These are phyloP conservation scores for Manis pentadactyla DNA, from an alignment of 2,797 vertebrate species.

Conservation along the genomic window DNA sequence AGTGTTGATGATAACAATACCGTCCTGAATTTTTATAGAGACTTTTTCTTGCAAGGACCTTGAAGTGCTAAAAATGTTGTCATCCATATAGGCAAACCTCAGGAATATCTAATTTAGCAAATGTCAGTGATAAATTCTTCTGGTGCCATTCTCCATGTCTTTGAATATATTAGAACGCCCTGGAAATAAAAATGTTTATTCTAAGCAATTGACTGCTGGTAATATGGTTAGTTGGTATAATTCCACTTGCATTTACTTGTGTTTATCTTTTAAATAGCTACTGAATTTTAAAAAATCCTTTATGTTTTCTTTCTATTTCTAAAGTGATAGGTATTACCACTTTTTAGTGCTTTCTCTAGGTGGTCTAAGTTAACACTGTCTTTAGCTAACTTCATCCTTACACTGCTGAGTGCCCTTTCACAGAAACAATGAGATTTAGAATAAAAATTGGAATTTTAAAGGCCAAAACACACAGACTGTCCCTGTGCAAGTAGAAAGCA, in stretches of 20 bases:
- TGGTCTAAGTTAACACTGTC: not conserved
- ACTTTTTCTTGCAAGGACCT: conserved; percentile 82
- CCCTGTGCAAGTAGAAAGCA: not conserved
- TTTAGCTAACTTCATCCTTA: conserved; percentile 23
- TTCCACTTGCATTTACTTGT: conserved; percentile 78
- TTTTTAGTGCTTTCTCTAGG: conserved; percentile 39
- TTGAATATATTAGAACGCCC: conserved; percentile 77
- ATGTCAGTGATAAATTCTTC: conserved; percentile 84
- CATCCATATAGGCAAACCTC: conserved; percentile 79
- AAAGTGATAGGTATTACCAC: conserved; percentile 62
- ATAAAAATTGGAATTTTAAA: conserved; percentile 27
- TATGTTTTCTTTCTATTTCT: conserved; percentile 66
- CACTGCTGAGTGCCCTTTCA: not conserved
- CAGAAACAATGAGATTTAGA: not conserved
- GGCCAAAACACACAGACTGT: not conserved
- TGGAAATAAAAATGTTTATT: conserved; percentile 80
- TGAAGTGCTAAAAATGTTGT: conserved; percentile 84
- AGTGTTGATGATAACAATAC: conserved; percentile 80
- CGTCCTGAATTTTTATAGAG: conserved; percentile 78
- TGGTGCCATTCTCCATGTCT: conserved; percentile 79
- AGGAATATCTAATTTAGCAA: conserved; percentile 83
- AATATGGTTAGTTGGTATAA: conserved; percentile 81
- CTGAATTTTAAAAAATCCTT: conserved; percentile 56
- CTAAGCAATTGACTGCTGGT: conserved; percentile 77
- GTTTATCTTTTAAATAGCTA: conserved; percentile 80